A percentile compares a stretch with the other conserved stretches of the same genome.
Conservation (phyloP, 2,888 invertebrate genomes). For the Sepiola atlantica region DNA sequence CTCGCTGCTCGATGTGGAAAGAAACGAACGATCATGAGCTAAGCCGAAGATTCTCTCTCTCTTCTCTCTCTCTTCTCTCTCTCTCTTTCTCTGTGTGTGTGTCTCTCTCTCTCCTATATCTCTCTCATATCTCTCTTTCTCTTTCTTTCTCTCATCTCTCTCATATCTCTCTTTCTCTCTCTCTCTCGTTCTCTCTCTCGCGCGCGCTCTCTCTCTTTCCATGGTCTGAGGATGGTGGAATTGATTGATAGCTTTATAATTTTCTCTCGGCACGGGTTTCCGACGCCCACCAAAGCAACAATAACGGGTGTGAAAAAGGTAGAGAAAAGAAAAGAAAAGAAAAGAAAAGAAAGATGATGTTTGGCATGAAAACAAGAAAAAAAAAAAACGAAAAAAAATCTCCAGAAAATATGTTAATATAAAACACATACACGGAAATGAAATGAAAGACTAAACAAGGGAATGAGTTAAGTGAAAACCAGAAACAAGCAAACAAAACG, state of each 20-base stretch:
- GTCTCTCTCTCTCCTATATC: no score
- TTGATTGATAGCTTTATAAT: not conserved
- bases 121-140: no score
- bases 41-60: not conserved
- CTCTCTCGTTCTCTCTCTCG: no score
- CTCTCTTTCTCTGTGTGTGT: no score
- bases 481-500: not conserved
- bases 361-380: not conserved
- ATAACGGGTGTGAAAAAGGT: not conserved
- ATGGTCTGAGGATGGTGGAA: not conserved
- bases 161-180: no score
- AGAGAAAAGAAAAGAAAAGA: no score
- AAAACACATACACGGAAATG: constrained; percentile 32
- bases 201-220: no score
- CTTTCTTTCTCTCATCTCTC: no score
- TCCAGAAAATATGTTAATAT: not conserved
- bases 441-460: not conserved
- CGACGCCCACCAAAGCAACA: not conserved
- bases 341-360: not conserved
- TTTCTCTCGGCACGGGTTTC: not conserved
- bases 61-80: no score
- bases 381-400: not conserved
- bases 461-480: not conserved
- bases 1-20: not conserved
- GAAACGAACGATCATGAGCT: not conserved